Evolutionary conservation across 2,797 vertebrate species (phyloP), one percentile per base, ranked within the genome.

Genomic region (Hylomyscus alleni): DNA sequence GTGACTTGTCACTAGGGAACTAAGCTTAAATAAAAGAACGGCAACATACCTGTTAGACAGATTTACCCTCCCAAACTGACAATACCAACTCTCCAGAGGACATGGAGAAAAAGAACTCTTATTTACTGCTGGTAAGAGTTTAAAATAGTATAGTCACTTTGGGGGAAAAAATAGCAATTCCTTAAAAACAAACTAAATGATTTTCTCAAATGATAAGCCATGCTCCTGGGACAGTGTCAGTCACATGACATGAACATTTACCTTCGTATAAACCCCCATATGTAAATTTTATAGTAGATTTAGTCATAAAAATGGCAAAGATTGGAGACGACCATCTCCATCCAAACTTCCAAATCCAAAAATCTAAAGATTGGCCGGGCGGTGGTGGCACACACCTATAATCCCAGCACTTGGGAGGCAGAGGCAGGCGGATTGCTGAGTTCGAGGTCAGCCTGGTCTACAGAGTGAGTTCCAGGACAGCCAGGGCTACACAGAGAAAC

Each of bases 11-110:
- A 83, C 77, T 15, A 91, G 54, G 34, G 82, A 86, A 54, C 1
- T 91, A 77, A 89, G 52, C 80, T n/a, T 37, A 86, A 95, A 65
- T 62, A 80, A 72, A 24, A 84, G 76, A 17, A 50, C 88, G 90
- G 69, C 65, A 75, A 44, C 11, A 72, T 6, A 78, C 5, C 7
- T 34, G 34, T 90, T 65, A 72, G 78, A 91, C 83, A 37, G 44
- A 54, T 31, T 93, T 77, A 84, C 37, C 40, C 14, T n/a, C 69
- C 15, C 3, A 93, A 97, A 52, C 50, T 52, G 31, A 84, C 24
- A 62, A 92, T 2, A 54, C 4, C 60, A n/a, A 65, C 34, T 37
- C 58, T 87, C 2, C 19, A 34, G 34, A 81, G 34, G 37, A 72
- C 54, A 20, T 6, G 4, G 50, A 90, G 12, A 65, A 86, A 58